Percentiles rank a stretch among this genome's conserved stretches.
Evolutionary conservation across 2,797 vertebrate genomes (phyloP).

Genomic region (Urosaurus nigricauda): DNA sequence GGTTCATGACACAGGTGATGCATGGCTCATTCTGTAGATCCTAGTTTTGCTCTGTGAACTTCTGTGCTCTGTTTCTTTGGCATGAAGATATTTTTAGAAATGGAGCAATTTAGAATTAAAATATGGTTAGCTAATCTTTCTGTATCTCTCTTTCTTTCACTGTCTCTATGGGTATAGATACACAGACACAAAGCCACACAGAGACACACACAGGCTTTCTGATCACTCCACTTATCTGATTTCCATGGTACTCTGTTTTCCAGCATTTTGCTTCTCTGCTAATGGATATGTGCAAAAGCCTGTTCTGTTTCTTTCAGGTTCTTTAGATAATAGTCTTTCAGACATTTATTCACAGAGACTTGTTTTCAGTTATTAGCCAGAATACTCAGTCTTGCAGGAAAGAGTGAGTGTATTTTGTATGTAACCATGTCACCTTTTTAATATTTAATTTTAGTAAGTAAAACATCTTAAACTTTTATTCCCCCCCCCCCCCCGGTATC

Average conservation of each 20-base stretch:
- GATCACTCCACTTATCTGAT: background rate
- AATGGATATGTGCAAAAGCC: background rate
- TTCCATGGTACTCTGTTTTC: background rate
- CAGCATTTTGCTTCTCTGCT: background rate
- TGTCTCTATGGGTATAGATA: background rate
- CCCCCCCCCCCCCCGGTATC: too few relatives aligned
- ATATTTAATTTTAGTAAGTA: background rate
- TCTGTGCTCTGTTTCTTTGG: slow-evolving; percentile 1
- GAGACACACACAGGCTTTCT: background rate
- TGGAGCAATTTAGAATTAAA: background rate
- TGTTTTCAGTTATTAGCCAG: background rate
- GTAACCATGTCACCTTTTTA: background rate
- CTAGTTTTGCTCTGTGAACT: background rate
- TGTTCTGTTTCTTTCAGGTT: background rate
- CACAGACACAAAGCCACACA: too few relatives aligned
- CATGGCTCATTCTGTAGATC: background rate
- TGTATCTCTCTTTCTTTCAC: background rate
- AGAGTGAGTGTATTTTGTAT: background rate
- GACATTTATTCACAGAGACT: background rate
- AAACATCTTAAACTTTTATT: background rate
- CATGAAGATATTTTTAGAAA: background rate
- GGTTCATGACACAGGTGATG: slow-evolving; percentile 1
- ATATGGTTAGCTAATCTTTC: background rate
- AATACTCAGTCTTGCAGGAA: background rate
- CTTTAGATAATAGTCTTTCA: background rate